These are phyloP conservation scores for Callitettix versicolor DNA, from an alignment of 1,140 invertebrate genomes.

Conservation along the genomic window DNA sequence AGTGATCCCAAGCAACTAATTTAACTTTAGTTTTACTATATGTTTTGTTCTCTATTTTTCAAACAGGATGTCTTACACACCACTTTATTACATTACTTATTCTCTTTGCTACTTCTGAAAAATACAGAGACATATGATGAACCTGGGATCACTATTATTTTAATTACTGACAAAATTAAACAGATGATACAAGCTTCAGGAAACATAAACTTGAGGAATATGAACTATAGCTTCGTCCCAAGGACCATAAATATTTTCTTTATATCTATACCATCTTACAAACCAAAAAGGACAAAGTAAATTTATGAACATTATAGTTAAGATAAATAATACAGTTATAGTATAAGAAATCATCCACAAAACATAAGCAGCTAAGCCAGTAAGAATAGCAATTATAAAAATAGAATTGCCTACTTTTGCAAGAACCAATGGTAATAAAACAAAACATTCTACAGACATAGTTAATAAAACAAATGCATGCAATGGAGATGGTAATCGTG, in stretches of 20 bases:
- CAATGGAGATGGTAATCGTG: conserved; percentile 67
- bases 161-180: no score
- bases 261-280: conserved; percentile 68
- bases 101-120: no score
- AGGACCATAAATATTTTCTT: conserved; percentile 90
- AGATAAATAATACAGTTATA: conserved; percentile 47
- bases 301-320: conserved; percentile 51
- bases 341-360: conserved; percentile 45
- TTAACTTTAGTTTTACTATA: no score
- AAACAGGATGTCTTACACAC: no score
- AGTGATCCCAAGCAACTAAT: no score
- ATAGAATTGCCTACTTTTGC: conserved; percentile 40
- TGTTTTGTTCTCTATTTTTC: no score
- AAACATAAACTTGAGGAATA: no score
- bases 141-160: no score
- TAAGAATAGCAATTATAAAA: conserved; percentile 29
- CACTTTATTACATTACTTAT: no score
- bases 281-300: conserved; percentile 70
- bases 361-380: conserved; percentile 38
- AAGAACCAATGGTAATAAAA: conserved; percentile 73
- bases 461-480: conserved; percentile 83
- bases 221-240: conserved; percentile 81
- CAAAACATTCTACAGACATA: conserved; percentile 77
- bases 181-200: no score
- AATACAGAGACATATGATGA: no score